Conservation (phyloP, 1,140 invertebrate species). For the Cylas formicarius region DNA sequence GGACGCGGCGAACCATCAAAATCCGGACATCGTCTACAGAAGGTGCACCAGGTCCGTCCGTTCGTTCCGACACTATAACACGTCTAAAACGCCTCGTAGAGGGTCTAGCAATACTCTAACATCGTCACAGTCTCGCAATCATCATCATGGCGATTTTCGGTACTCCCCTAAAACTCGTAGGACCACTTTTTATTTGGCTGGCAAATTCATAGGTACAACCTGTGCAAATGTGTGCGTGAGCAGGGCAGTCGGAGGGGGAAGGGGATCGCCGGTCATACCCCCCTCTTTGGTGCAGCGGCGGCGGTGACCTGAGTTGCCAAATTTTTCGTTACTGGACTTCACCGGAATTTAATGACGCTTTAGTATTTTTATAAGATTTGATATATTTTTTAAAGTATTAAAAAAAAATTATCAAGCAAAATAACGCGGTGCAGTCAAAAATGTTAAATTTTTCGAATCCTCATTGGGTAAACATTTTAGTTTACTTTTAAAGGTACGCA, state of each 20-base stretch:
- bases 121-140: constrained; percentile 39
- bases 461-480: no score
- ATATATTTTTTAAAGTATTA: no score
- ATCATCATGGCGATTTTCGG: no score
- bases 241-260: constrained; percentile 9
- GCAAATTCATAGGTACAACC: constrained; percentile 43
- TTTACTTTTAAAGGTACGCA: no score
- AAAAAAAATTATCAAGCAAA: no score
- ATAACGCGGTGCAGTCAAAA: no score
- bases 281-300: no score
- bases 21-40: constrained; percentile 18
- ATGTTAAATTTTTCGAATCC: no score
- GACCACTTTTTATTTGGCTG: constrained; percentile 44
- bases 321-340: no score
- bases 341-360: no score
- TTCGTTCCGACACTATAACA: constrained; percentile 21
- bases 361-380: no score
- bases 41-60: constrained; percentile 17
- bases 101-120: constrained; percentile 45
- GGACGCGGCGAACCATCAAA: constrained; percentile 5
- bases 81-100: constrained; percentile 42
- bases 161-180: constrained; percentile 42
- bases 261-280: constrained; percentile 26
- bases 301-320: no score
- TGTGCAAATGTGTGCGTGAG: constrained; percentile 21